These are phyloP conservation scores for Pyxicephalus adspersus DNA, from an alignment of 2,113 vertebrate genomes.

Conservation along the genomic window DNA sequence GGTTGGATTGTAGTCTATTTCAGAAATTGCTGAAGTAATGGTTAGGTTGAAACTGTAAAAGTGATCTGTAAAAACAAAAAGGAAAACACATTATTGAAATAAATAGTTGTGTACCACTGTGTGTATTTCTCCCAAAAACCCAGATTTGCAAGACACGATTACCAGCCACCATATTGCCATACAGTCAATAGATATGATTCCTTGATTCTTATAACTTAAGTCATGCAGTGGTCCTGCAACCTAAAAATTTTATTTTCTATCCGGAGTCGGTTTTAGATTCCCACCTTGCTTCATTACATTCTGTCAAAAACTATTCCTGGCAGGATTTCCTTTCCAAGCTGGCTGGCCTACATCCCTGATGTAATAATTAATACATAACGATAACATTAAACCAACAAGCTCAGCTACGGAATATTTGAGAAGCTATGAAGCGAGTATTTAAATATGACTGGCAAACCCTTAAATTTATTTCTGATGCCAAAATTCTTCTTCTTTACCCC, in stretches of 20 bases:
- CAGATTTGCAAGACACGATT: no score
- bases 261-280: not conserved
- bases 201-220: no score
- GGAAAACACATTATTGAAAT: no score
- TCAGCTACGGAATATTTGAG: slow-evolving; percentile 15
- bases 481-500: not conserved
- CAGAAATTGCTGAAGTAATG: no score
- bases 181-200: no score
- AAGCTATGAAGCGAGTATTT: slow-evolving; percentile 1
- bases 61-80: no score
- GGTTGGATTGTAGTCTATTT: no score
- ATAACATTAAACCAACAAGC: slow-evolving; percentile 32
- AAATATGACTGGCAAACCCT: slow-evolving; percentile 17
- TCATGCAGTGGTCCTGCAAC: not conserved
- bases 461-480: slow-evolving; percentile 8
- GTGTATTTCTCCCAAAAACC: no score
- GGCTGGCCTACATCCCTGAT: slow-evolving; percentile 3
- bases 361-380: slow-evolving; percentile 41
- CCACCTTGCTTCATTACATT: not conserved
- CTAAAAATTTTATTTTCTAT: not conserved
- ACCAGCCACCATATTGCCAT: no score
- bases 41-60: no score
- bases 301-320: not conserved
- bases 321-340: slow-evolving; percentile 16
- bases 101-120: no score